Base-by-base conservation (phyloP, 1,140 invertebrate species). In the Danaus plexippus region DNA sequence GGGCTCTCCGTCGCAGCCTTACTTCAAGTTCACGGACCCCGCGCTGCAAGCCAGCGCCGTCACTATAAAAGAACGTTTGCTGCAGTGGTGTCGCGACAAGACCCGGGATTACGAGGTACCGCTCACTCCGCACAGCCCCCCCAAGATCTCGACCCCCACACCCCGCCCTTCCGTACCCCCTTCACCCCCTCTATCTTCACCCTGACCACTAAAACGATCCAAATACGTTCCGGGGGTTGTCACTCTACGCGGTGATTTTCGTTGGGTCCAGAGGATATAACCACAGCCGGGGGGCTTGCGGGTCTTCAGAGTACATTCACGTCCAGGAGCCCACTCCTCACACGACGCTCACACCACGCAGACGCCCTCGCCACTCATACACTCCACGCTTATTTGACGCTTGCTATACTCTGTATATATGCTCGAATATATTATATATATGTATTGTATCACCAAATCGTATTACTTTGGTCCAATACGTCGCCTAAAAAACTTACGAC, bases 41-140 rank as follows among this genome's bases (percentile, higher is more conserved):
- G 91, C 91, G 82, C 90, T 96, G 86, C 92, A 91, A 86, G 90
- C 94, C 84, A 96, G 94, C 88, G 96, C 96, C 66, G 93, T 91
- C 84, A 94, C 95, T 88, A 96, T 97, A 87, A 99, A 98, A 92
- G 96, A 98, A 84, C 92, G 96, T 87, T 91, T 98, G 74, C 91
- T 99, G 85, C 91, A 94, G 81, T 99, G 97, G 97, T 96, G 95
- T 89, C 95, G 96, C 88, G 92, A 94, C 87, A 97, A 97, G 91
- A 98, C 97, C 69, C 92, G 93, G 89, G 96, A 96, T 88, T 99
- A 98, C 88, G 93, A 97, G 92, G 96, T 97, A 92, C 73, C 66
- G 69, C 61, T 52, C 59, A 60, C 64, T 52, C 70, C 43, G 62
- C 65, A 59, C 48, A 66, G 62, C 62, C 57, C 54, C 32, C 11